Conservation (phyloP, 2,888 invertebrate species). For the Bellardia pandia region DNA sequence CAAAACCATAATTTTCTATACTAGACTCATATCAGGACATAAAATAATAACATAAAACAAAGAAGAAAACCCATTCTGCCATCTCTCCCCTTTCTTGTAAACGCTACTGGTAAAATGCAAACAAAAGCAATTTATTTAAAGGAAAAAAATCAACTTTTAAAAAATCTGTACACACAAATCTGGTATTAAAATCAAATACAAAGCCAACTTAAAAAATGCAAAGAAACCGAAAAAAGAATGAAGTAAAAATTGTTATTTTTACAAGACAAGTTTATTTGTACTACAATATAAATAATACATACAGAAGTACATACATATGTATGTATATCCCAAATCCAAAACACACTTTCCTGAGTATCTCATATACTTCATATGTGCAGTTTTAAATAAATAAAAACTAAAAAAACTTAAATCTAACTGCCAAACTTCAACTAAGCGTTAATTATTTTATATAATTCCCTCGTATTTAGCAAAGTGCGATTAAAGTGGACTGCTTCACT, state of each 20-base stretch:
- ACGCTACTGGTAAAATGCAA: neutral
- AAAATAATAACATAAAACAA: no score
- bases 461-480: conserved; percentile 41
- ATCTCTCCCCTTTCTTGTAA: neutral
- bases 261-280: neutral
- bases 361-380: neutral
- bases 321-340: neutral
- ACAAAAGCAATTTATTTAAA: neutral
- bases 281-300: neutral
- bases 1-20: no score
- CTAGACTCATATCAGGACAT: no score
- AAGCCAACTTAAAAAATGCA: neutral
- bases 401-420: conserved; percentile 26
- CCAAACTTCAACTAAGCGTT: conserved; percentile 45
- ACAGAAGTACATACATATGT: no score
- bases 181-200: conserved; percentile 10
- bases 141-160: conserved; percentile 11
- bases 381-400: conserved; percentile 1
- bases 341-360: no score
- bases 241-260: neutral
- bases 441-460: conserved; percentile 39
- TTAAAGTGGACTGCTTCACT: conserved; percentile 36
- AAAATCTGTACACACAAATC: conserved; percentile 42
- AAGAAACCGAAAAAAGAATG: neutral
- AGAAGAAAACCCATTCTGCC: no score